A percentile compares a stretch with the other conserved stretches of the same genome.
Conservation (phyloP, 1,140 invertebrate genomes). For the Cotesia typhae region DNA sequence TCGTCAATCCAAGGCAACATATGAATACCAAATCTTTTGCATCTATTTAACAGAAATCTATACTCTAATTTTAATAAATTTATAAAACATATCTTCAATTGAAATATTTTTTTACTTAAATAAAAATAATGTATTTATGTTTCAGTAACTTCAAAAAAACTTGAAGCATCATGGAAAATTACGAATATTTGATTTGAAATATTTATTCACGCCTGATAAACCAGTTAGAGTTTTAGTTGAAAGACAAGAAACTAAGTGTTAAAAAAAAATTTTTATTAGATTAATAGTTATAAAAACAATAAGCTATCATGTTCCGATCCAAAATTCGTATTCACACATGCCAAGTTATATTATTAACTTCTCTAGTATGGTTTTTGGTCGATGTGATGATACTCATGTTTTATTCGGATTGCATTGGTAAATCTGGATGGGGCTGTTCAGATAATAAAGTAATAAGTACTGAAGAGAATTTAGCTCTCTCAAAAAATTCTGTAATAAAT, state of each 20-base stretch:
- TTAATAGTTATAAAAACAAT: background rate
- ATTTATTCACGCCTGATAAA: slow-evolving; percentile 14
- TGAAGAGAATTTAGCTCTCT: slow-evolving; percentile 36
- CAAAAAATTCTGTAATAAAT: slow-evolving; percentile 24
- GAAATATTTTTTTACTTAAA: background rate
- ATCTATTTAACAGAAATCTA: background rate
- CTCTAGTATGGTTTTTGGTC: slow-evolving; percentile 93
- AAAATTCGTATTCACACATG: slow-evolving; percentile 92
- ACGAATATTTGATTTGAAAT: slow-evolving; percentile 2
- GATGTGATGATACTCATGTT: slow-evolving; percentile 91
- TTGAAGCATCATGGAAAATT: slow-evolving; percentile 17
- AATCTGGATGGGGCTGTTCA: slow-evolving; percentile 73
- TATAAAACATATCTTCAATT: background rate
- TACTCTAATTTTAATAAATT: background rate
- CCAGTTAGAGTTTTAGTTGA: slow-evolving; percentile 5
- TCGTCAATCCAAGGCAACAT: no score
- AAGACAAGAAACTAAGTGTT: slow-evolving; percentile 48
- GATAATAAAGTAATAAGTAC: slow-evolving; percentile 46
- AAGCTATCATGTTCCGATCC: slow-evolving; percentile 78
- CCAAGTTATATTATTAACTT: slow-evolving; percentile 92
- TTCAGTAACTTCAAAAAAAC: slow-evolving; percentile 16
- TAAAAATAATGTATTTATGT: background rate
- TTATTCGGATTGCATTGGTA: slow-evolving; percentile 89
- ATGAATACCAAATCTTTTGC: no score
- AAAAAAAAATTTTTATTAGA: slow-evolving; percentile 46